Conservation (phyloP, 30 jellyfish, hydroid and myxozoan species). For the Turritopsis rubra region DNA sequence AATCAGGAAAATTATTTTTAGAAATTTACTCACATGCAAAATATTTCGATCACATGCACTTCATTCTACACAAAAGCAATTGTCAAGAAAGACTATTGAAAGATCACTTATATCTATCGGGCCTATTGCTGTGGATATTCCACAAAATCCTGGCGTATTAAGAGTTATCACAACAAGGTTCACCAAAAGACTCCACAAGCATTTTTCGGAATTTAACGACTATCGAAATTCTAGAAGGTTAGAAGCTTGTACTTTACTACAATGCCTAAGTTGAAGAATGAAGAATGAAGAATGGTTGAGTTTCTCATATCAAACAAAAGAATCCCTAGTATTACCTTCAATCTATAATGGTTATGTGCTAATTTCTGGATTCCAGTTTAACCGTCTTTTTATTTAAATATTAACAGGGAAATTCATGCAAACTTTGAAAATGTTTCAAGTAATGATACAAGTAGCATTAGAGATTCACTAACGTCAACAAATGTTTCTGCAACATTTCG, state of each 20-base stretch:
- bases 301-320: not conserved
- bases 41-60: constrained; percentile 55
- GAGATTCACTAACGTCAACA: constrained; percentile 58
- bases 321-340: not conserved
- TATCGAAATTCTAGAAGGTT: constrained; percentile 66
- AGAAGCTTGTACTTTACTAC: too few relatives aligned
- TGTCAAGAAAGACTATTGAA: constrained; percentile 26
- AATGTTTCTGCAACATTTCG: constrained; percentile 48
- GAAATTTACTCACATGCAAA: constrained; percentile 61
- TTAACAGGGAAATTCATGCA: not conserved
- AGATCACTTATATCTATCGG: constrained; percentile 45
- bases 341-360: too few relatives aligned
- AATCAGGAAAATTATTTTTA: not conserved
- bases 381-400: not conserved
- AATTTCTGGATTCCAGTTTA: not conserved
- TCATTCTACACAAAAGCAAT: constrained; percentile 36
- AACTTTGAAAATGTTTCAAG: not conserved
- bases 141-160: constrained; percentile 90
- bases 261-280: not conserved
- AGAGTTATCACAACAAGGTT: constrained; percentile 55
- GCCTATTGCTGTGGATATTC: constrained; percentile 61
- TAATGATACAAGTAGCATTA: constrained; percentile 46
- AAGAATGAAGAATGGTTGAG: not conserved
- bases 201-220: constrained; percentile 65
- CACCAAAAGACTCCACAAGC: constrained; percentile 67